phyloP scores from a whole-genome alignment of 2,113 vertebrate species.

The Lontra canadensis region DNA sequence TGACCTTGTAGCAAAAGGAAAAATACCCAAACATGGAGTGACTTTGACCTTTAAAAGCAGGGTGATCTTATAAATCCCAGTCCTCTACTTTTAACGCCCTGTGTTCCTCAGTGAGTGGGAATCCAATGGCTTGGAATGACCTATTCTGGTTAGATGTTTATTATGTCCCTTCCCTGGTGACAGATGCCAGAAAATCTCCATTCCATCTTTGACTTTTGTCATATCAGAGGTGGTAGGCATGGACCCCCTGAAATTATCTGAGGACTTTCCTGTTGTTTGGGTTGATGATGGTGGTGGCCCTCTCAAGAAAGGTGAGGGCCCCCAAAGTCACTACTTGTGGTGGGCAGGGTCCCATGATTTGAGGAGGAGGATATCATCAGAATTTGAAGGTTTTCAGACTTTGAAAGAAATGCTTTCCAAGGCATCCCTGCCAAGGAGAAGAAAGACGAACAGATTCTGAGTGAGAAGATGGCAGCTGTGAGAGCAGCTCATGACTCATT shows the following conservation, averaged over 20 bases:
- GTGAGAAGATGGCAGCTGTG: neutral
- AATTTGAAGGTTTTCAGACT: neutral
- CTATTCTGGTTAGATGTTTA: neutral
- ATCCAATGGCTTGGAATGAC: neutral
- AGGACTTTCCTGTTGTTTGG: neutral
- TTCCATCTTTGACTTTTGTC: neutral
- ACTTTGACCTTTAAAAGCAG: neutral
- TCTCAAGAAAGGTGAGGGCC: fast-evolving
- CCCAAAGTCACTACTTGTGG: fast-evolving
- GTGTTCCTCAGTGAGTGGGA: neutral
- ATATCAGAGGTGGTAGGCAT: fast-evolving
- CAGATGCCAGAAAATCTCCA: neutral
- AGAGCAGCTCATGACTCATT: neutral
- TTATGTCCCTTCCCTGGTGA: neutral
- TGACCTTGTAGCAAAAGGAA: neutral
- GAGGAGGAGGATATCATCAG: neutral
- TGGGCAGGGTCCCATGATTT: too few species aligned
- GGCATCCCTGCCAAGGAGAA: too few species aligned
- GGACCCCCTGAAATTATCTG: neutral
- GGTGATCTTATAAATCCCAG: neutral
- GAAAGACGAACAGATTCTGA: neutral
- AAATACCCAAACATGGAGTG: too few species aligned
- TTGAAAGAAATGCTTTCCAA: neutral
- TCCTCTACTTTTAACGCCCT: fast-evolving
- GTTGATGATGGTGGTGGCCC: too few species aligned